Evolutionary conservation across 2,888 invertebrate genomes (phyloP), one percentile per base, ranked within the genome.

Genomic region (Athalia rosae): DNA sequence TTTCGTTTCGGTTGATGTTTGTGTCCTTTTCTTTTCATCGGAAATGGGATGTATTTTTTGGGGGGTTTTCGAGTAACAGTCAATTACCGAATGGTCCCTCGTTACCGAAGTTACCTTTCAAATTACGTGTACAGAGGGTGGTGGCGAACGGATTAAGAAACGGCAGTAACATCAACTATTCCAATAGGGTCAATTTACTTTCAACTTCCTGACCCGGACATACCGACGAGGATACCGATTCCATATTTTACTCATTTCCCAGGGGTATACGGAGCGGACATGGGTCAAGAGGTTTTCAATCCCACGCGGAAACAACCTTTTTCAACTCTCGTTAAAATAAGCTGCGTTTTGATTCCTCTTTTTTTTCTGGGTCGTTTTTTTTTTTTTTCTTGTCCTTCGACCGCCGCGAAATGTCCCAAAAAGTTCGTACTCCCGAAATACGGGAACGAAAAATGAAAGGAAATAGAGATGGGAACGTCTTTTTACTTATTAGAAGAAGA

Each of bases 161-260:
- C 47, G 66, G 48, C 47, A 66, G 66, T 59, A 47, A 47, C n/a
- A 66, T 50, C 53, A 67, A 28, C 67, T 66, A 15, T 66, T 48
- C 48, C 48, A 66, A 47, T 66, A 43, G 8, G 48, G 48, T 48
- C 66, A 48, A 66, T 66, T 66, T 15, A 66, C 48, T 66, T 47
- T 13, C 15, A 28, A 28, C 28, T 28, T 28, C 28, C n/a, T n/a
- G n/a, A n/a, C 28, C 28, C 28, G 28, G 28, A 28, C 28, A 28
- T 28, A 28, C 28, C 28, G 28, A 28, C 28, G 28, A 28, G 28
- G 28, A 28, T 28, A 28, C 28, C 28, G 28, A 28, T 28, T 28
- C 28, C 28, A 28, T 28, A 28, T 28, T 2, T 28, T 28, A 28
- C 28, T 28, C 28, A 28, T 28, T 28, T 28, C 28, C 28, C 28